Evolutionary conservation across 2,113 vertebrate genomes (phyloP).

Genomic region (Poeciliopsis retropinna): DNA sequence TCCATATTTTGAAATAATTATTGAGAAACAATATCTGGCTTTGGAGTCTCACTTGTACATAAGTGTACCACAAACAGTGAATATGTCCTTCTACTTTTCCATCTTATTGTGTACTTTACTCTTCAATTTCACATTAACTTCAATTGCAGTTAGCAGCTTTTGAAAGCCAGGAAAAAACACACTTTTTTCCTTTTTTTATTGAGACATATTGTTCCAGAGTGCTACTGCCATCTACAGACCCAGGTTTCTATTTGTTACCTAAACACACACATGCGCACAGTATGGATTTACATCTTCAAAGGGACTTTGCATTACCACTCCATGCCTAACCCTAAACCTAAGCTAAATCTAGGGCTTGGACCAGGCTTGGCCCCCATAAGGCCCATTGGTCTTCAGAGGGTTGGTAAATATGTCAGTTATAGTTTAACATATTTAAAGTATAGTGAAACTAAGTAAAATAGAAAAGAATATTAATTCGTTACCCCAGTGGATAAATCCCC

Average conservation of each 20-base stretch:
- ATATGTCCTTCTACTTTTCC: slow-evolving; percentile 19
- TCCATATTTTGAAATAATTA: background rate
- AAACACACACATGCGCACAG: slow-evolving; percentile 19
- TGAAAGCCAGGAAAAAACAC: slow-evolving; percentile 58
- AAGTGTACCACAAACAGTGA: slow-evolving; percentile 1
- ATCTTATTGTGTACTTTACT: slow-evolving; percentile 15
- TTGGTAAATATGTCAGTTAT: no score
- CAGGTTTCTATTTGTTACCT: slow-evolving; percentile 38
- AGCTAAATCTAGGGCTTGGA: no score
- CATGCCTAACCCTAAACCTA: no score
- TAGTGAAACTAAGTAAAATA: background rate
- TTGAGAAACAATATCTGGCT: slow-evolving; percentile 1
- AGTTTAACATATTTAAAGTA: background rate
- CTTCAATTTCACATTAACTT: slow-evolving; percentile 60
- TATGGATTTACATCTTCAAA: no score
- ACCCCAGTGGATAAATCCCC: background rate
- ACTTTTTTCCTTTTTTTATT: slow-evolving; percentile 38
- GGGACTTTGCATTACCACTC: no score
- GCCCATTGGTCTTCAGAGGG: no score
- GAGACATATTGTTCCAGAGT: slow-evolving; percentile 63
- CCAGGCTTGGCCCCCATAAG: no score
- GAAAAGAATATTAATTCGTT: slow-evolving; percentile 4
- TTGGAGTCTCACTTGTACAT: background rate
- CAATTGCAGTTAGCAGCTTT: slow-evolving; percentile 42
- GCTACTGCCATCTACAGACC: slow-evolving; percentile 72